Percentiles rank a stretch among this genome's conserved stretches.
phyloP scores from a whole-genome alignment of 1,140 invertebrate species.

The Acromyrmex heyeri region DNA sequence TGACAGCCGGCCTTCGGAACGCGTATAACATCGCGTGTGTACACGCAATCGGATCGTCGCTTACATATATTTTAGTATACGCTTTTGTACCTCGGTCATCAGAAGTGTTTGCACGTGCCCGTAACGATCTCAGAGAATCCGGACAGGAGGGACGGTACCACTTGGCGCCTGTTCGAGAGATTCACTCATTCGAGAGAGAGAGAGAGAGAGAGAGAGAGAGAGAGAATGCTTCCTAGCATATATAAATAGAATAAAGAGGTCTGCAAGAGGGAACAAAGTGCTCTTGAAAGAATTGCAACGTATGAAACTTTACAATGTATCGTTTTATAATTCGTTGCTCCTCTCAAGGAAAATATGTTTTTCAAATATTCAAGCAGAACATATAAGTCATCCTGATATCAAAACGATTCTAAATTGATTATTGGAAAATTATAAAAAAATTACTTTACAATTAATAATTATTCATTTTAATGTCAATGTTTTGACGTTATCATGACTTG shows the following conservation, averaged over 20 bases:
- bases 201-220: too few relatives aligned
- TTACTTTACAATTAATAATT: too few relatives aligned
- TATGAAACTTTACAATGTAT: not conserved
- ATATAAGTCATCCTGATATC: too few relatives aligned
- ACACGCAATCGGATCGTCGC: not conserved
- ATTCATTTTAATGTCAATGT: too few relatives aligned
- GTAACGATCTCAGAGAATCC: not conserved
- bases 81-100: constrained; percentile 3
- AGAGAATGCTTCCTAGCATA: not conserved
- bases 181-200: not conserved
- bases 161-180: not conserved
- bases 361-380: not conserved
- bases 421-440: too few relatives aligned
- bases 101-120: not conserved
- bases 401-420: too few relatives aligned
- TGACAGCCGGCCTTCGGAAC: constrained; percentile 46
- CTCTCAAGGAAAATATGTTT: not conserved
- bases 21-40: not conserved
- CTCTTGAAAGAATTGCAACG: constrained; percentile 1
- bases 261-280: not conserved
- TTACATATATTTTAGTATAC: not conserved
- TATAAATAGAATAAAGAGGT: constrained; percentile 5
- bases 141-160: not conserved
- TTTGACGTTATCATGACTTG: too few relatives aligned
- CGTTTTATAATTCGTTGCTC: not conserved